Evolutionary conservation across 2,888 invertebrate genomes (phyloP).

Genomic region (Noctua janthe): DNA sequence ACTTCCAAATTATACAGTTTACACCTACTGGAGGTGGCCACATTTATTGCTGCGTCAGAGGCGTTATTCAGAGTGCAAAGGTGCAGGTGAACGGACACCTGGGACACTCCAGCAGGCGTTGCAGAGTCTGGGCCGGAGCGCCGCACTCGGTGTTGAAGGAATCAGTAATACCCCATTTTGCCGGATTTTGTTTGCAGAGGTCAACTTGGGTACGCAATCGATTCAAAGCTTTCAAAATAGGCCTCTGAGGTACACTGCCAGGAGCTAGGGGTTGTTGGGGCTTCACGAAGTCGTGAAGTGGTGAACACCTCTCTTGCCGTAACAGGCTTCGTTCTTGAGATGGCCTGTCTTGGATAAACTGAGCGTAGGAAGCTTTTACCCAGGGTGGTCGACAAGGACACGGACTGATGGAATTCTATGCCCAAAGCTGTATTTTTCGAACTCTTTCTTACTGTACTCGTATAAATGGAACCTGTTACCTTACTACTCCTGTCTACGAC

Average conservation of each 20-base stretch:
- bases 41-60: too few relatives aligned
- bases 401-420: background rate
- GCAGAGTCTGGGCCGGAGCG: background rate
- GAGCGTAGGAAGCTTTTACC: background rate
- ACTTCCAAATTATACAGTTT: too few relatives aligned
- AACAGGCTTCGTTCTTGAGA: background rate
- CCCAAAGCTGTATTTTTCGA: background rate
- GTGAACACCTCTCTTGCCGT: background rate
- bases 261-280: background rate
- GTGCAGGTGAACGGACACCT: background rate
- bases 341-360: background rate
- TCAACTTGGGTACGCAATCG: background rate
- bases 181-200: background rate
- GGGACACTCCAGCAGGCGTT: background rate
- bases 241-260: background rate
- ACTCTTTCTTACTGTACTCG: background rate
- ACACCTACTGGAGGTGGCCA: too few relatives aligned
- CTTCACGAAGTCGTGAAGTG: background rate
- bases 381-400: background rate
- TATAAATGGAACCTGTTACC: slow-evolving; percentile 70
- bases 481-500: slow-evolving; percentile 90
- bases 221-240: background rate
- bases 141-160: background rate
- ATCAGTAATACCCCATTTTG: too few relatives aligned
- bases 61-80: too few relatives aligned